phyloP scores from a whole-genome alignment of 2,113 vertebrate species.

The Ploceus nigricollis region DNA sequence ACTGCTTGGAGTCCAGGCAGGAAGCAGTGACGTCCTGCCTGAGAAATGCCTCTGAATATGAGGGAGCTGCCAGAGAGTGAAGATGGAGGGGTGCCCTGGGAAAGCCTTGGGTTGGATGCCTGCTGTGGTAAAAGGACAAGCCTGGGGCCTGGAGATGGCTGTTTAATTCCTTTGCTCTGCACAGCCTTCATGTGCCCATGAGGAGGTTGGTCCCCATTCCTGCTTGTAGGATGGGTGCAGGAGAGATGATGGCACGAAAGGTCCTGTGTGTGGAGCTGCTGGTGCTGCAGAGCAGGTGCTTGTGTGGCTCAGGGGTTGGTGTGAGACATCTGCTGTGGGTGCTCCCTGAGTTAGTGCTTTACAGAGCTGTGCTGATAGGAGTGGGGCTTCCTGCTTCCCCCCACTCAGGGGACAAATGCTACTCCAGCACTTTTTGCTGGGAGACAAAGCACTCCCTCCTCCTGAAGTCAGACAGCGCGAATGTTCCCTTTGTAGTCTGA shows the following conservation, averaged over 20 bases:
- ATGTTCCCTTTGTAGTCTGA: slow-evolving; percentile 17
- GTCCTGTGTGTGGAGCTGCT: background rate
- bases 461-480: background rate
- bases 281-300: background rate
- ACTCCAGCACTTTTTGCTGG: background rate
- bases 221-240: background rate
- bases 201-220: background rate
- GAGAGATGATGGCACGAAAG: background rate
- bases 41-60: background rate
- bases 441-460: background rate
- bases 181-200: background rate
- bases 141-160: background rate
- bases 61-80: background rate
- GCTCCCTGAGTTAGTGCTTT: background rate
- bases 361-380: background rate
- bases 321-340: background rate
- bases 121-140: background rate
- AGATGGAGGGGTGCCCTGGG: background rate
- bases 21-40: accelerated
- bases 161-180: background rate
- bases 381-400: background rate
- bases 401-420: background rate
- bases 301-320: background rate
- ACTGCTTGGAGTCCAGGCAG: background rate
- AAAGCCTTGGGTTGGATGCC: background rate